Evolutionary conservation across 2,888 invertebrate species (phyloP).

Genomic region (Doris montereyensis): DNA sequence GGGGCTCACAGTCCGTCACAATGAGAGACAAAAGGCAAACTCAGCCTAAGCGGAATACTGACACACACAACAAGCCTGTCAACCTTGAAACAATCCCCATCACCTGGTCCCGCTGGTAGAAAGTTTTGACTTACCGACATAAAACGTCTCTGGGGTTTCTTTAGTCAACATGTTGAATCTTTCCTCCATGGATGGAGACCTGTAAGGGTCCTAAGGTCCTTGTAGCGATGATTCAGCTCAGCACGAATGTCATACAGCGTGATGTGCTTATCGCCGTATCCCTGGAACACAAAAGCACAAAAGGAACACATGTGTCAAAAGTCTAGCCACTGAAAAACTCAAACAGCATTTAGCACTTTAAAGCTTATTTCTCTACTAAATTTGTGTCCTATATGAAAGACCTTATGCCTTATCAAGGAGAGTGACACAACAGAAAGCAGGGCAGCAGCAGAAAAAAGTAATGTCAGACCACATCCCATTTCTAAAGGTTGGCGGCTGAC

Average conservation of each 20-base stretch:
- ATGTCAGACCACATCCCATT: neutral
- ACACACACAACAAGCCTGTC: neutral
- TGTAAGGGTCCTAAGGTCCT: constrained; percentile 87
- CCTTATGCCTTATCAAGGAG: too few species aligned
- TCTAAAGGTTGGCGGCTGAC: neutral
- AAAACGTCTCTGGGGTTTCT: constrained; percentile 95
- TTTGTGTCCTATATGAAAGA: too few species aligned
- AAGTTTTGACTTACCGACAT: constrained; percentile 78
- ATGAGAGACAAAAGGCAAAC: too few species aligned
- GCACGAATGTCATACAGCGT: constrained; percentile 97
- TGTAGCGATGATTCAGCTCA: constrained; percentile 89
- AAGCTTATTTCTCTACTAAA: too few species aligned
- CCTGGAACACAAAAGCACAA: constrained; percentile 73
- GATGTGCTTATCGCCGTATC: constrained; percentile 80
- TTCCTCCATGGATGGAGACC: constrained; percentile 87
- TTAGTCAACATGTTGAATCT: constrained; percentile 95
- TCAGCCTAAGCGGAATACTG: too few species aligned
- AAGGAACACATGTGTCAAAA: neutral
- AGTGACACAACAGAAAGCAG: too few species aligned
- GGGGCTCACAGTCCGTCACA: too few species aligned
- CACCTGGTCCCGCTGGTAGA: neutral
- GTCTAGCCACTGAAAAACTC: too few species aligned
- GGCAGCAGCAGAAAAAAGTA: too few species aligned
- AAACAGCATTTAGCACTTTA: too few species aligned
- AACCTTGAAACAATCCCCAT: neutral